Conservation (phyloP, 2,888 invertebrate species). For the Syrphus vitripennis region DNA sequence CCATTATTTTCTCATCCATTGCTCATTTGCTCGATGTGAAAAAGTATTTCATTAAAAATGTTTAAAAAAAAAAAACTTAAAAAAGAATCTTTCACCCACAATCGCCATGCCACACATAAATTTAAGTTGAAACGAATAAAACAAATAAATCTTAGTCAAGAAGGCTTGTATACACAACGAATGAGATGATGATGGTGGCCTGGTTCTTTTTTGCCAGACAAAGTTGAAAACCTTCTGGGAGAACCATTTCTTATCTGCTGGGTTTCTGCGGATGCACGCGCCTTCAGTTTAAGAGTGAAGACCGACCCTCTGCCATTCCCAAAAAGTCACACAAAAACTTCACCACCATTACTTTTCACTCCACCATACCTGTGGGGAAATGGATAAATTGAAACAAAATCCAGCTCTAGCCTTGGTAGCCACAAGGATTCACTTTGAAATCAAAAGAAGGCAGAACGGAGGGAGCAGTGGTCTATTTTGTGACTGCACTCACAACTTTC, state of each 20-base stretch:
- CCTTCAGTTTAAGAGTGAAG: slow-evolving; percentile 44
- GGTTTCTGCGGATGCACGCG: slow-evolving; percentile 36
- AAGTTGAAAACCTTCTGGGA: not conserved
- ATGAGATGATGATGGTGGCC: not conserved
- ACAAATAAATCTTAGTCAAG: slow-evolving; percentile 56
- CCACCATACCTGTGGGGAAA: slow-evolving; percentile 6
- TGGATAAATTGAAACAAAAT: slow-evolving; percentile 50
- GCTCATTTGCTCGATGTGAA: slow-evolving; percentile 30
- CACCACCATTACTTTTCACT: not conserved
- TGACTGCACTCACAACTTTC: slow-evolving; percentile 22
- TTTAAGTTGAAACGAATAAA: slow-evolving; percentile 31
- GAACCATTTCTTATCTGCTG: slow-evolving; percentile 24
- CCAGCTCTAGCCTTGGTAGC: slow-evolving; percentile 11
- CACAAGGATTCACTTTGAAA: slow-evolving; percentile 62
- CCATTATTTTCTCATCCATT: slow-evolving; percentile 33
- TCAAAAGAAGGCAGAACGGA: slow-evolving; percentile 38
- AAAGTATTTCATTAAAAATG: slow-evolving; percentile 58
- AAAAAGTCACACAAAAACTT: slow-evolving; percentile 6
- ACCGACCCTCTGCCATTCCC: not conserved
- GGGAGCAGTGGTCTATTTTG: slow-evolving; percentile 10
- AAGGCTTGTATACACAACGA: not conserved
- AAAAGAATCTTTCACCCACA: not conserved
- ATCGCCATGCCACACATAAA: not conserved
- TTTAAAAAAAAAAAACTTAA: slow-evolving; percentile 9
- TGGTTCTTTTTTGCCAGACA: not conserved